phyloP scores from a whole-genome alignment of 2,113 vertebrate genomes.

The Triplophysa dalaica region DNA sequence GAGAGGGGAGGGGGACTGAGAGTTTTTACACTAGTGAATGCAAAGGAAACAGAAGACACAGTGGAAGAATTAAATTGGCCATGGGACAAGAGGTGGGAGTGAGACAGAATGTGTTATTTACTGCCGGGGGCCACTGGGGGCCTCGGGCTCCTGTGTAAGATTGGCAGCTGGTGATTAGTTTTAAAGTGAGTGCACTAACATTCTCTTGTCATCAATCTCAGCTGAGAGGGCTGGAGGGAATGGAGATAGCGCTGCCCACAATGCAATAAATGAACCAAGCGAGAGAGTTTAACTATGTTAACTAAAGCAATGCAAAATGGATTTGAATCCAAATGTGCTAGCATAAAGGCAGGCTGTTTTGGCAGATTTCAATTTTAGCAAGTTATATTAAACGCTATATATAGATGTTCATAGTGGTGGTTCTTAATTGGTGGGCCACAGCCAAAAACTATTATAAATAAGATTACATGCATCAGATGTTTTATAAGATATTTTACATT shows the following conservation, averaged over 20 bases:
- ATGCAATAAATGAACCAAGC: constrained; percentile 21
- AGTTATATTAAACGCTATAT: no score
- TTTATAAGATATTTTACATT: no score
- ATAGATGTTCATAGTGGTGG: no score
- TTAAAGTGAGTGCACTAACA: constrained; percentile 56
- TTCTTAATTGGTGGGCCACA: no score
- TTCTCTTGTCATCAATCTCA: constrained; percentile 54
- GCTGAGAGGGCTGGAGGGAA: constrained; percentile 32
- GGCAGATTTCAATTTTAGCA: not conserved
- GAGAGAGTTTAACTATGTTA: constrained; percentile 24
- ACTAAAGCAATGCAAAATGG: not conserved
- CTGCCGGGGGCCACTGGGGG: constrained; percentile 39
- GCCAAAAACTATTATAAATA: no score
- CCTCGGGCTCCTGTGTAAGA: constrained; percentile 48
- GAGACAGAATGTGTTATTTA: constrained; percentile 56
- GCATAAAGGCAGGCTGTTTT: not conserved
- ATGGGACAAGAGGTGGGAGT: constrained; percentile 42
- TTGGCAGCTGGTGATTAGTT: constrained; percentile 65
- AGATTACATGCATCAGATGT: no score
- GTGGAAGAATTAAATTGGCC: constrained; percentile 58
- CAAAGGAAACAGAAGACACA: constrained; percentile 51
- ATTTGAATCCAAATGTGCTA: constrained; percentile 4
- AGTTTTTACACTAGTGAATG: constrained; percentile 26
- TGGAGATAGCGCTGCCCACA: constrained; percentile 22
- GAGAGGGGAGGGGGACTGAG: not conserved